Percentiles rank a stretch among this genome's conserved stretches.
Evolutionary conservation across 2,888 invertebrate species (phyloP).

Genomic region (Mythimna pallens): DNA sequence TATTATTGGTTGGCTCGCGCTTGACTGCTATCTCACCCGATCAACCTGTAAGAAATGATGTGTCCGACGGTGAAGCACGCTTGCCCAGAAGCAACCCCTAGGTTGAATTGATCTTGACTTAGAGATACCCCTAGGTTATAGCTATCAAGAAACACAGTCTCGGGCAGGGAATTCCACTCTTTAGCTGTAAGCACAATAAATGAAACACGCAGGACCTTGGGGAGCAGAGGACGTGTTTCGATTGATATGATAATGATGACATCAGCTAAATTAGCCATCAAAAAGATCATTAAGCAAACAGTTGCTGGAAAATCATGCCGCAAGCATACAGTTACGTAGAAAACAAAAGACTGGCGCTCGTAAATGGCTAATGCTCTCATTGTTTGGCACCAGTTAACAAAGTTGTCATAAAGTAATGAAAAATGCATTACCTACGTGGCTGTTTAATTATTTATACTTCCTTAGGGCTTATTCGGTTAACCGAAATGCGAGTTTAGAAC

Average conservation of each 20-base stretch:
- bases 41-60: too few relatives aligned
- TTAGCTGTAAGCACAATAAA: too few relatives aligned
- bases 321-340: slow-evolving; percentile 10
- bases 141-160: too few relatives aligned
- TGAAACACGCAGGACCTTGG: not conserved
- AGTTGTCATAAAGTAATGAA: slow-evolving; percentile 47
- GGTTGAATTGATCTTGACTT: too few relatives aligned
- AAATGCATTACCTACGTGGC: slow-evolving; percentile 32
- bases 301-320: slow-evolving; percentile 12
- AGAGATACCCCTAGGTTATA: too few relatives aligned
- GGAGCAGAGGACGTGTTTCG: not conserved
- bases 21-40: too few relatives aligned
- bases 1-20: too few relatives aligned
- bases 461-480: slow-evolving; percentile 11
- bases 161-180: too few relatives aligned
- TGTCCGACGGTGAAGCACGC: too few relatives aligned
- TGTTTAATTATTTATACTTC: slow-evolving; percentile 36
- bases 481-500: slow-evolving; percentile 11
- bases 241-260: not conserved
- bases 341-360: slow-evolving; percentile 24
- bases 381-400: slow-evolving; percentile 36
- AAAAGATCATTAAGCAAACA: not conserved
- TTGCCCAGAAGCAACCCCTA: too few relatives aligned
- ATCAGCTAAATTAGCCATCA: not conserved
- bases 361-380: slow-evolving; percentile 37